Evolutionary conservation across 2,888 invertebrate species (phyloP), one percentile per base, ranked within the genome.

Genomic region (Napeogenes sylphis): DNA sequence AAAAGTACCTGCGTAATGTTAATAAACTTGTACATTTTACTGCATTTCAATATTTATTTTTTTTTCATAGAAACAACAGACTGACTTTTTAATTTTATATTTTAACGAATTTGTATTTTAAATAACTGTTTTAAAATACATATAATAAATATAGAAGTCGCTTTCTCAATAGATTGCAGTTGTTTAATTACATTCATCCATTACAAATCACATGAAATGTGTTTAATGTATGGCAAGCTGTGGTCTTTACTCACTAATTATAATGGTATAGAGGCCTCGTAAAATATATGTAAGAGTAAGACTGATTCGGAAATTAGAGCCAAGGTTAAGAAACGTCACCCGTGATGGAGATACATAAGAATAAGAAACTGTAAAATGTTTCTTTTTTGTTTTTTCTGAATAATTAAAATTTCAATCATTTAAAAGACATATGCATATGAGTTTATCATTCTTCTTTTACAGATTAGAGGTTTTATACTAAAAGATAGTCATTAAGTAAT

Each of bases 301-400:
- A 66, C 66, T 66, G 66, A 66, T 57, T 56, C 55, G 59, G 51
- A 61, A 61, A 51, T 51, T 51, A 51, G 30, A 51, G 30, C 30
- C 30, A 51, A 4, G 51, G 51, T 51, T 51, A 51, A 30, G 51
- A 51, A 12, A 42, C 4, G 12, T 42, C 21, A 51, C 21, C 30
- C 51, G 51, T 51, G 30, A 30, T 51, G 8, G 51, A 30, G 21
- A 30, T 30, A n/a, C 30, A 51, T 30, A 51, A 10, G 51, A 42
- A 51, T 51, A 51, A 51, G 51, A 51, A n/a, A 30, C 6, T 30
- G 51, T 30, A 51, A 30, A 30, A 30, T 21, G 51, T 10, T 30
- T 8, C 21, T 3, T 30, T 21, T 30, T 30, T 51, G 6, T 51
- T 51, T 10, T 51, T 30, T 30, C 12, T 12, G 30, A 30, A 21